Percentiles rank a stretch among this genome's conserved stretches.
These are phyloP conservation scores for Oedothorax gibbosus DNA, from an alignment of 1,140 invertebrate genomes.

Conservation along the genomic window DNA sequence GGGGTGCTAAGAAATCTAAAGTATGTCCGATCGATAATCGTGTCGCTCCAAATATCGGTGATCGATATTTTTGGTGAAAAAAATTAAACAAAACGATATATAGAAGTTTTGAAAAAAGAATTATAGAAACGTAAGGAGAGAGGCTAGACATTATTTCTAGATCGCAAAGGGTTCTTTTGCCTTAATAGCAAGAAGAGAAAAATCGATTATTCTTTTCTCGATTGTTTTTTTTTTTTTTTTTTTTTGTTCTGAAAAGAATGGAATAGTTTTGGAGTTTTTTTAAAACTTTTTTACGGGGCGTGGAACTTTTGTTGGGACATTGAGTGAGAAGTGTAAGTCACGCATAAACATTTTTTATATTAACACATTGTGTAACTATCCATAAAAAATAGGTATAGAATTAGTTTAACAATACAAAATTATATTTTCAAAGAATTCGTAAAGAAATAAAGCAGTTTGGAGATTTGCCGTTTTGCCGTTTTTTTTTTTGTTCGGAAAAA, in stretches of 20 bases:
- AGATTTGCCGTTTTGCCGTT: no score
- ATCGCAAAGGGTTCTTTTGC: conserved; percentile 44
- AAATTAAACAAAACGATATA: conserved; percentile 45
- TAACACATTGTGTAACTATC: no score
- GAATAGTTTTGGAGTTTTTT: no score
- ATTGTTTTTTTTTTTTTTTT: conserved; percentile 35
- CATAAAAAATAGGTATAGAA: no score
- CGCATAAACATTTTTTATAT: no score
- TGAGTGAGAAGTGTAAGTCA: no score
- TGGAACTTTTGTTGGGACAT: no score
- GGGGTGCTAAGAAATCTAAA: conserved; percentile 25
- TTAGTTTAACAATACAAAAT: no score
- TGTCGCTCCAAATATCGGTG: conserved; percentile 45
- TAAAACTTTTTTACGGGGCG: no score
- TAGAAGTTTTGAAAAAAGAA: conserved; percentile 30
- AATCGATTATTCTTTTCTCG: conserved; percentile 47
- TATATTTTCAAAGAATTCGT: no score
- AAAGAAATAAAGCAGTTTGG: no score
- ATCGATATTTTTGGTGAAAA: conserved; percentile 49
- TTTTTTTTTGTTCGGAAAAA: no score
- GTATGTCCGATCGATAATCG: conserved; percentile 48
- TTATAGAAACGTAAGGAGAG: conserved; percentile 16
- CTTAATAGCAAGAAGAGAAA: conserved; percentile 54
- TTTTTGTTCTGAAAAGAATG: not conserved
- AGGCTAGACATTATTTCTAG: conserved; percentile 52